A percentile compares a stretch with the other conserved stretches of the same genome.
Evolutionary conservation across 2,113 vertebrate species (phyloP).

Genomic region (Trachemys scripta): DNA sequence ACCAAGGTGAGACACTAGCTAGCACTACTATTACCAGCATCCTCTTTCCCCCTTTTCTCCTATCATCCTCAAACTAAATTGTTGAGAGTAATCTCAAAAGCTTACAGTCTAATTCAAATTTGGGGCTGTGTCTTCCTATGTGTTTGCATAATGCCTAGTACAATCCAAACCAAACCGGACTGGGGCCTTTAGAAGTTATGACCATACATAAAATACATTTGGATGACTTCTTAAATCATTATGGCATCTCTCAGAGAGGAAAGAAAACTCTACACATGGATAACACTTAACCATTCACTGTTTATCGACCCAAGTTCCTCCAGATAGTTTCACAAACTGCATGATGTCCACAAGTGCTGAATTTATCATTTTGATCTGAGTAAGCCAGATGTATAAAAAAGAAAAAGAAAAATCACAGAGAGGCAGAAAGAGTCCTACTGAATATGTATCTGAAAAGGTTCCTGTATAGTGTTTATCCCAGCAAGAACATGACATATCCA

Average conservation of each 20-base stretch:
- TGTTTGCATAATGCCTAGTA: not conserved
- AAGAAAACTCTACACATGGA: slow-evolving; percentile 4
- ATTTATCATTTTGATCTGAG: not conserved
- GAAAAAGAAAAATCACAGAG: not conserved
- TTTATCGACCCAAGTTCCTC: not conserved
- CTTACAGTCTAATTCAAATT: too few relatives aligned
- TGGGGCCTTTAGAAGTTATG: not conserved
- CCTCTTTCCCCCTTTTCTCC: not conserved
- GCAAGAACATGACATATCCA: slow-evolving; percentile 3
- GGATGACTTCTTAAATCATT: not conserved
- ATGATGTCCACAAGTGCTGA: not conserved
- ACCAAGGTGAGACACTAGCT: not conserved
- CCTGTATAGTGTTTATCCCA: not conserved
- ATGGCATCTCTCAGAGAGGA: slow-evolving; percentile 5
- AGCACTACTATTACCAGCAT: not conserved
- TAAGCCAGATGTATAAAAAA: not conserved
- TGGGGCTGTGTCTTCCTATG: not conserved
- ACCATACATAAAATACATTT: not conserved
- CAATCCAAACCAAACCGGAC: not conserved
- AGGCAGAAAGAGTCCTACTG: not conserved
- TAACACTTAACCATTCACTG: not conserved
- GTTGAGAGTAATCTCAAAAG: not conserved
- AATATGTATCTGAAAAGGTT: not conserved
- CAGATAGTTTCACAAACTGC: not conserved
- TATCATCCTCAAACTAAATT: not conserved